Percentiles rank a stretch among this genome's conserved stretches.
phyloP scores from a whole-genome alignment of 23 tunicate genomes.

The Phallusia fumigata region DNA sequence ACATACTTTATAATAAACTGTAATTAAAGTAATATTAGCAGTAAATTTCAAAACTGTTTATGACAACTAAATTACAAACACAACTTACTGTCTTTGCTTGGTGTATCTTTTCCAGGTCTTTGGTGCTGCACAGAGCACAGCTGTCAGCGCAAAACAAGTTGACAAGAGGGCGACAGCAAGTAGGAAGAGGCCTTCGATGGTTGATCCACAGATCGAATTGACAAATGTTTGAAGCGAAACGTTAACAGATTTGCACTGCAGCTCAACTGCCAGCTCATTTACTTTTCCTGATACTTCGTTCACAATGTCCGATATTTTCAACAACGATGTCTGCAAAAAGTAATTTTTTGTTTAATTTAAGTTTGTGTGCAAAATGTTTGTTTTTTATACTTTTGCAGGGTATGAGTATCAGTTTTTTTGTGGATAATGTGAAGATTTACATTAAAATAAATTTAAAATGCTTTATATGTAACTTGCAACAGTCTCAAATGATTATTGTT shows the following conservation, averaged over 20 bases:
- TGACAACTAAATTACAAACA: background rate
- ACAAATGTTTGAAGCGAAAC: slow-evolving; percentile 29
- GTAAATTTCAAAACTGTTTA: background rate
- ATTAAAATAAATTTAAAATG: no score
- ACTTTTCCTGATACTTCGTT: background rate
- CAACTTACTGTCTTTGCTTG: slow-evolving; percentile 16
- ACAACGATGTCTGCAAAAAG: background rate
- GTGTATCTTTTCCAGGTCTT: slow-evolving; percentile 64
- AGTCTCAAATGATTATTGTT: no score
- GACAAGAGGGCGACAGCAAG: slow-evolving; percentile 38
- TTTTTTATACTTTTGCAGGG: no score
- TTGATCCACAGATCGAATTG: slow-evolving; percentile 41
- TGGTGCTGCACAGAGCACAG: slow-evolving; percentile 79
- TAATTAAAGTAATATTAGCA: no score
- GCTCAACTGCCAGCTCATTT: slow-evolving; percentile 10
- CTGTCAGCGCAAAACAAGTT: slow-evolving; percentile 47
- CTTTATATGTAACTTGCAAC: no score
- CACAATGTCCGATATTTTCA: background rate
- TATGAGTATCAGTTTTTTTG: no score
- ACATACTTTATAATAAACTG: no score
- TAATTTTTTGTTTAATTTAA: no score
- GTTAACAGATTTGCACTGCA: slow-evolving; percentile 40
- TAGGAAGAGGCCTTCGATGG: slow-evolving; percentile 69
- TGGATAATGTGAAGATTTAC: no score
- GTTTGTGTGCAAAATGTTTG: no score